A percentile compares a stretch with the other conserved stretches of the same genome.
These are phyloP conservation scores for Brenthis ino DNA, from an alignment of 2,888 invertebrate species.

Conservation along the genomic window DNA sequence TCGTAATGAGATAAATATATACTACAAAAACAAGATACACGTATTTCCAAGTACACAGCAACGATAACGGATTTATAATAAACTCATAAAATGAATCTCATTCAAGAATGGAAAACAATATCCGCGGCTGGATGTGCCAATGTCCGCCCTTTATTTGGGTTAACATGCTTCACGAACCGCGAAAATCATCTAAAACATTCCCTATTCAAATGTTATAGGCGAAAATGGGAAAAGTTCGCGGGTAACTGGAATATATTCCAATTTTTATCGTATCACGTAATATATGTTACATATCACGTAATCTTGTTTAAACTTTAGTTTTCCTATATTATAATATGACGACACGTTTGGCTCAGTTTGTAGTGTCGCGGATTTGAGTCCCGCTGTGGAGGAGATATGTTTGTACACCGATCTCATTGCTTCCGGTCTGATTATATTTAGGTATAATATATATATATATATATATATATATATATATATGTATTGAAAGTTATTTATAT, in stretches of 20 bases:
- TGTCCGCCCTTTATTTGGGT: conserved; percentile 41
- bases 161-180: conserved; percentile 40
- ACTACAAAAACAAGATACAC: neutral
- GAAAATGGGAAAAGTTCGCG: conserved; percentile 39
- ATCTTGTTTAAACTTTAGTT: conserved; percentile 17
- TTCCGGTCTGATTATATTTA: no score
- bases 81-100: conserved; percentile 19
- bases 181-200: conserved; percentile 39
- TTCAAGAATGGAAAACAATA: conserved; percentile 36
- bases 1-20: no score
- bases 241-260: conserved; percentile 24
- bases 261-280: conserved; percentile 20
- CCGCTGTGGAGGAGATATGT: no score
- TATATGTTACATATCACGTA: conserved; percentile 3
- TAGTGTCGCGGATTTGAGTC: no score
- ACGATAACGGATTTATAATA: conserved; percentile 14
- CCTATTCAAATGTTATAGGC: conserved; percentile 41
- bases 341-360: no score
- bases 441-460: no score
- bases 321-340: neutral
- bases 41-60: neutral
- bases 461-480: no score
- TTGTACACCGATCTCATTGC: no score
- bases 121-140: conserved; percentile 37
- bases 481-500: no score